Base-by-base conservation (phyloP, 92 coral and sea anemone genomes). In the Zoanthus solanderi region DNA sequence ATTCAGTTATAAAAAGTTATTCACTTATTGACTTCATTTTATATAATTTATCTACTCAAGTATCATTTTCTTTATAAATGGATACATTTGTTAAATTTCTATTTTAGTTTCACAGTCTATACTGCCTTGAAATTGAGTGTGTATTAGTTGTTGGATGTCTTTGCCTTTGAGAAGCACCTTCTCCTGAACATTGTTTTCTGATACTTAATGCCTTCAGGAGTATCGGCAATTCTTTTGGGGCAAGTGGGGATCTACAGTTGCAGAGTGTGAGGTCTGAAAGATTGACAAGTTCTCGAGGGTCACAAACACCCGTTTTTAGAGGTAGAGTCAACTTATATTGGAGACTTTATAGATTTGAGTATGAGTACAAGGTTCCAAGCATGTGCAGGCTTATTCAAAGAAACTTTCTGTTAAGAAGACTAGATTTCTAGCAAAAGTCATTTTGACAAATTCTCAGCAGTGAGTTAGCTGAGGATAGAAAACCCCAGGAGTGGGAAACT, bases 201-300 rank as follows among this genome's bases (percentile, higher is more conserved):
- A 12, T 17, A 57, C 17, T 65, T 29, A 16, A 65, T 81, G 30
- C 85, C 74, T 52, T 42, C 85, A 81, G 85, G 85, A 81, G 56
- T 47, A 44, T 8, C 13, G n/a, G 29, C 45, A 46, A 23, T 10
- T 18, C 47, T 29, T 45, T 5, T 46, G 60, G 0, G 45, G 58
- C 75, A 13, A 66, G 9, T 23, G 85, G 28, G 12, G 75, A 23
- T 9, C 9, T 11, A 44, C 74, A 65, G 65, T 5, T 23, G 85
- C 28, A 8, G 23, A 73, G 29, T 29, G 61, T 67, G 23, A 45
- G 85, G 85, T 65, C 74, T 48, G 85, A 81, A 48, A 71, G 63
- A 66, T 11, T 63, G 75, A 66, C 76, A 12, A 23, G 28, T 42
- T 63, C 76, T 6, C 73, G 16, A 47, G 85, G 85, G 46, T 60